Evolutionary conservation across 1,140 invertebrate species (phyloP), one percentile per base, ranked within the genome.

Genomic region (Rhagoletis zephyria): DNA sequence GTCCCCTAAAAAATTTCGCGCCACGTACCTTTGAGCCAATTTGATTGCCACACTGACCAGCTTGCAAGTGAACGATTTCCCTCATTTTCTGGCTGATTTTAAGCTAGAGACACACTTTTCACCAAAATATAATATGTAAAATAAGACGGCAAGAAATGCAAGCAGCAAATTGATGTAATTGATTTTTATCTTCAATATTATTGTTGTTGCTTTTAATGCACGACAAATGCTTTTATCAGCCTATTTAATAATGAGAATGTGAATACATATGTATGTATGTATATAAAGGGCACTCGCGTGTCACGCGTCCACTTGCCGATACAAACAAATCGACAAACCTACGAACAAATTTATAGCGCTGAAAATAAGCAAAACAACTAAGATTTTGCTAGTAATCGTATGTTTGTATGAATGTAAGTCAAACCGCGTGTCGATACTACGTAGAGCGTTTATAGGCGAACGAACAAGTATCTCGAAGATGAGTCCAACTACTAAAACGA

Each of bases 41-140:
- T 94, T 98, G 97, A 94, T 98, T 98, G 87, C 97, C 97, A 93
- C 97, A 98, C 93, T 98, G 97, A 87, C 97, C 97, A 88, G 96
- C 97, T 93, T 98, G 97, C 87, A 98, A 94, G 92, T 98, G 97
- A 85, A 98, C 97, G 90, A 98, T 98, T 96, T 98, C 97, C 93
- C 97, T 96, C 97, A 98, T 98, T 59, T 87, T 88, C 30, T 6
- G 14, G 12, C 85, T 77, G 14, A 30, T 30, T 30, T 30, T 30
- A 30, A 10, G 12, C 60, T 45, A 63, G 14, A 85, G 59, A 85
- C 85, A 85, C 56, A 63, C 30, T 63, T 61, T 63, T 61, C 85
- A 85, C 30, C 30, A 63, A 85, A 61, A 67, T 60, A 7, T 74
- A 74, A 16, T 9, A 42, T 74, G 30, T 10, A 56, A 56, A 56